Evolutionary conservation across 2,797 vertebrate genomes (phyloP), one percentile per base, ranked within the genome.

Genomic region (Sebastes aleutianus): DNA sequence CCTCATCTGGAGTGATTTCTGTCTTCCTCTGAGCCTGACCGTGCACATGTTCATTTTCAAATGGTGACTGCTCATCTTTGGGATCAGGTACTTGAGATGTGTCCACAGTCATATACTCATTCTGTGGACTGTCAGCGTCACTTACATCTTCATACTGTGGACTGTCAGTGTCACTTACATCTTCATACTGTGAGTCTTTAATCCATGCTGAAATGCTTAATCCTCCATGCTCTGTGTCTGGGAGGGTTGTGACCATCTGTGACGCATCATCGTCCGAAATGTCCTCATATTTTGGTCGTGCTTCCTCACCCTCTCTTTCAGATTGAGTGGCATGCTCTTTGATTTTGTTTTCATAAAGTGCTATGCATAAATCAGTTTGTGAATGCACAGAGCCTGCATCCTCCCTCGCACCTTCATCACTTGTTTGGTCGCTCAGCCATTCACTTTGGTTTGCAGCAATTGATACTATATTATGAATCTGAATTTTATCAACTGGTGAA

Each of bases 261-360:
- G 43, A 18, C 6, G 14, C 2, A 61, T 70, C 80, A 29, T 72
- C 18, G 18, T 88, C 86, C 29, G 88, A 79, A 66, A 89, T 62
- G 43, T 89, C 80, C 29, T 91, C 88, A 70, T 82, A 86, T 20
- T 16, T 1, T 10, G 24, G 63, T 56, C 5, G 0, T 1, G 1
- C 12, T 6, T 8, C 5, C 14, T 7, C 3, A 4, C 16, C 43
- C 16, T 47, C 57, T 70, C 9, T 20, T 74, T 47, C 2, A 56
- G 8, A 16, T 1, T 2, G 11, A 43, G 3, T 4, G 1, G 1
- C 0, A 3, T 47, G 4, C 39, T 36, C 26, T n/a, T 61, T n/a
- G 1, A 32, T 1, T 27, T 65, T 43, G 24, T 57, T 62, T 56
- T 31, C 53, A 64, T 32, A 24, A 4, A 16, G 12, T 24, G 14